Conservation (phyloP, 2,113 vertebrate species). For the Myotis lucifugus region DNA sequence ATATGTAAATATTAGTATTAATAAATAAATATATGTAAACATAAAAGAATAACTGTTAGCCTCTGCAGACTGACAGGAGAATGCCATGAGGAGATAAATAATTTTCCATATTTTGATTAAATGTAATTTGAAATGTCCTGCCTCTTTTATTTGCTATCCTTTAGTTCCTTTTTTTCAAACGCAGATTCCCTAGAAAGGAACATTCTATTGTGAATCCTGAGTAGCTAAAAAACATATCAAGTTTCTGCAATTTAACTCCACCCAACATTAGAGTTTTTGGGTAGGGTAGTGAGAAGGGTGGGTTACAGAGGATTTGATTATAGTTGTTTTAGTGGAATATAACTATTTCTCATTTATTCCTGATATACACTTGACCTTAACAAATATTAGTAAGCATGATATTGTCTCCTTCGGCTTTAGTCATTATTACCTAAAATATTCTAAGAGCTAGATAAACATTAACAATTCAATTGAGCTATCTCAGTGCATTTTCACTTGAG, state of each 20-base stretch:
- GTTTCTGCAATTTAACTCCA: neutral
- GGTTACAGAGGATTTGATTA: neutral
- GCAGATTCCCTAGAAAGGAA: neutral
- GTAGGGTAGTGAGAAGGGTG: neutral
- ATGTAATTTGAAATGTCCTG: neutral
- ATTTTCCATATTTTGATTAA: slow-evolving; percentile 9
- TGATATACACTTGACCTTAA: neutral
- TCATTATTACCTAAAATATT: neutral
- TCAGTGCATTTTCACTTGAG: neutral
- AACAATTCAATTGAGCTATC: neutral
- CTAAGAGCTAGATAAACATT: neutral
- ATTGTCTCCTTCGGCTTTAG: neutral
- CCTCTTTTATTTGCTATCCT: neutral
- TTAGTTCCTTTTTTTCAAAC: neutral
- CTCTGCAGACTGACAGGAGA: neutral
- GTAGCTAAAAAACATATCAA: neutral
- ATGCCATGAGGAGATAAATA: neutral
- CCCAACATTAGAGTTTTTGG: neutral
- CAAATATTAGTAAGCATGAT: neutral
- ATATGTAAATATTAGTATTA: neutral
- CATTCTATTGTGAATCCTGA: neutral
- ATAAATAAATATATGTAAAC: neutral
- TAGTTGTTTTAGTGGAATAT: neutral
- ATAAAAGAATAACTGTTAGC: neutral
- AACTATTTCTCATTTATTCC: neutral